Base-by-base conservation (phyloP, 1,140 invertebrate genomes). In the Pantala flavescens region DNA sequence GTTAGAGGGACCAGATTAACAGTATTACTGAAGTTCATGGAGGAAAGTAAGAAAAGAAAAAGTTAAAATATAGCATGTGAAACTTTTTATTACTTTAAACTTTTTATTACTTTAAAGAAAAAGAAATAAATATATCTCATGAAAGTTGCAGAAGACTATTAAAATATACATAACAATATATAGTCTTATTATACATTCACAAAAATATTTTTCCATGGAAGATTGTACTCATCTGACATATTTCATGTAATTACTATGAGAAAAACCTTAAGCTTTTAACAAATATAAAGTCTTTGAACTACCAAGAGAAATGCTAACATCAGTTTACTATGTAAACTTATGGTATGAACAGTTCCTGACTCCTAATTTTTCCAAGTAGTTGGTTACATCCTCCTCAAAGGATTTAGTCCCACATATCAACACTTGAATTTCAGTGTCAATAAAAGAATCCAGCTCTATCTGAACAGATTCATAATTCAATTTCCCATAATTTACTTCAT, bases 401-500 rank as follows among this genome's bases (percentile, higher is more conserved):
- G 81, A 79, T 23, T 80, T 79, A 72, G 82, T 82, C 36, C 84
- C 84, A 82, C 84, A 84, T 16, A 85, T 79, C 19, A 84, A 76
- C 72, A 84, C 79, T 43, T 80, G 74, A 71, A 76, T 78, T 42
- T 74, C 77, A 19, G 79, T 73, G 12, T 71, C 72, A 63, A 73
- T 72, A 14, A 74, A 73, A 23, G 73, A 76, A 43, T 63, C 71
- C 10, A 81, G 71, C 74, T 79, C 76, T 19, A 78, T 43, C 74
- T 73, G 43, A 24, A 84, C 19, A 28, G 77, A 75, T 23, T 76
- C 73, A 43, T 77, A 76, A 24, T 70, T 73, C 9, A 82, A 71
- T 77, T 73, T 78, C 28, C 78, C 77, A 43, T 74, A 73, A 23
- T 77, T 49, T 21, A 81, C 73, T 76, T 81, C 80, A 19, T 74